Base-by-base conservation (phyloP, 2,888 invertebrate species). In the Lepidocyrtinus sp. region DNA sequence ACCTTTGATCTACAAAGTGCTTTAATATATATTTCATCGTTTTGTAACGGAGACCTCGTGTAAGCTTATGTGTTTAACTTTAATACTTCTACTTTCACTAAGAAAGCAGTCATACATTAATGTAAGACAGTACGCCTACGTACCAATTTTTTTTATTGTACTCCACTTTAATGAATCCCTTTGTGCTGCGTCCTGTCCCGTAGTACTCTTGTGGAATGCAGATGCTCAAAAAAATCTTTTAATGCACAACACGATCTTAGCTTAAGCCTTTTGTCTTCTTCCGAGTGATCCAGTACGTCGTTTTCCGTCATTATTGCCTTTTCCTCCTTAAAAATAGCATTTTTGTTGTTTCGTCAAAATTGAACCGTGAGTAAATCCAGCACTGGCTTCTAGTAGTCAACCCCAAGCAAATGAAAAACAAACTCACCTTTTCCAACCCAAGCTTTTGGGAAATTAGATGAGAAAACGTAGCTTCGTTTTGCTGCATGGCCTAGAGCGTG, bases 201-300 rank as follows among this genome's bases (percentile, higher is more conserved):
- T 36, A 19, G 25, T 45, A 70, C 69, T 19, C 36, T 25, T 36
- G 19, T 15, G 25, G 79, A 79, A 73, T 79, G 55, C 69, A 72
- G 64, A 76, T 76, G 63, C 61, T 21, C 46, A 62, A 12, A 26
- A 68, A 62, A 68, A 73, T 70, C 64, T 64, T 69, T 70, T 70
- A 79, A 79, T 79, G 79, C 79, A 79, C 69, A 74, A 74, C 74
- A 73, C 79, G 79, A 79, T 70, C 74, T 65, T 9, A 46, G 21
- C 17, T n/a, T 19, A 15, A 59, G 24, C 62, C 70, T 79, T n/a
- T 74, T 78, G 68, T 73, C 73, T 78, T 70, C 55, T 59, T 62
- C 19, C 24, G 19, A 7, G 22, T 7, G 22, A 76, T 76, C 69
- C 70, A 76, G 36, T 15, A 15, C 36, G 5, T 36, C 36, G 36